phyloP scores from a whole-genome alignment of 2,113 vertebrate genomes.

The Thamnophis sirtalis region DNA sequence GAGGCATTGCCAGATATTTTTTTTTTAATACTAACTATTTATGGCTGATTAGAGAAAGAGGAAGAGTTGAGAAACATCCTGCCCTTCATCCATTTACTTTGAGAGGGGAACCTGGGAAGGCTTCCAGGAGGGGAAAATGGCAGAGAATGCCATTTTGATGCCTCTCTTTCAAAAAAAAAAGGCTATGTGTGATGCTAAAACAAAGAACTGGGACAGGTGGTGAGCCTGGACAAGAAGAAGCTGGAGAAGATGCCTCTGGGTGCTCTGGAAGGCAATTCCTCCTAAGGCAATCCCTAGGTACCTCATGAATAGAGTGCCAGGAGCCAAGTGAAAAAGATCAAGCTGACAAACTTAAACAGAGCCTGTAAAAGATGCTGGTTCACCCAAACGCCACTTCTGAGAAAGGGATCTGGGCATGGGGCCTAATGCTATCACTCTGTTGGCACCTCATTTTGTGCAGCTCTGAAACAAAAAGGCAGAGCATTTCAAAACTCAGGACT shows the following conservation, averaged over 20 bases:
- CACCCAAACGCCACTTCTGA: neutral
- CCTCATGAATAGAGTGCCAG: neutral
- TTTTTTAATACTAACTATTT: neutral
- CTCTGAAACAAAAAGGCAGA: slow-evolving; percentile 42
- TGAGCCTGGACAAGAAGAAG: neutral
- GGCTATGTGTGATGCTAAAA: neutral
- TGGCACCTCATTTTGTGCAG: slow-evolving; percentile 31
- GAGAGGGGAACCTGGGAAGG: neutral
- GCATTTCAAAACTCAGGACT: slow-evolving; percentile 33
- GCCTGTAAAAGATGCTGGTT: neutral
- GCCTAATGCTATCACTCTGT: slow-evolving; percentile 37
- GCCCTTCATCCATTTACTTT: neutral
- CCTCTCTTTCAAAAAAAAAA: neutral
- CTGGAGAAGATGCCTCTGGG: neutral
- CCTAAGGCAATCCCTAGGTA: neutral
- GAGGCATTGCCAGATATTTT: neutral
- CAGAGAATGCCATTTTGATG: neutral
- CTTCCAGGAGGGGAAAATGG: neutral
- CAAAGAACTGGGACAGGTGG: neutral
- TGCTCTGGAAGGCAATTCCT: neutral
- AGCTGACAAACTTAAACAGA: neutral
- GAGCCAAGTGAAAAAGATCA: neutral
- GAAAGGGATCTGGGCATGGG: neutral
- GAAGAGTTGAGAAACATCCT: neutral
- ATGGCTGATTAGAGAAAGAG: neutral